A percentile compares a stretch with the other conserved stretches of the same genome.
These are phyloP conservation scores for Volucella bombylans DNA, from an alignment of 2,888 invertebrate genomes.

Conservation along the genomic window DNA sequence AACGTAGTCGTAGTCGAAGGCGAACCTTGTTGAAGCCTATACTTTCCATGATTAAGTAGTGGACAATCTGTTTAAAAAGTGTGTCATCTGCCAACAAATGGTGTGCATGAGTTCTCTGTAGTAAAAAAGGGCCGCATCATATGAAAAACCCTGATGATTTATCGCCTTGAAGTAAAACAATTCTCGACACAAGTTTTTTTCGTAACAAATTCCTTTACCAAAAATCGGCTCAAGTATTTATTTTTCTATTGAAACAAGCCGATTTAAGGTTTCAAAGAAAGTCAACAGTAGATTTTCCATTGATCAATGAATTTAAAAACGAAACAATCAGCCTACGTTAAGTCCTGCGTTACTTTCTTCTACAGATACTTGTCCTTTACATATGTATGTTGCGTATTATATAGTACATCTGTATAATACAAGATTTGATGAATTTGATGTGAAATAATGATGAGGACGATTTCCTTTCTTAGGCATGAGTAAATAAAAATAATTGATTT, in stretches of 20 bases:
- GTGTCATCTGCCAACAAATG: too few species aligned
- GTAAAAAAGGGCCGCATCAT: too few species aligned
- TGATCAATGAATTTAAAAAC: constrained; percentile 19
- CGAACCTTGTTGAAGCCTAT: too few species aligned
- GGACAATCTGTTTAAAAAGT: too few species aligned
- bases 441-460: constrained; percentile 25
- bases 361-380: not conserved
- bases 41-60: too few species aligned
- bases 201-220: too few species aligned
- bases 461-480: constrained; percentile 34
- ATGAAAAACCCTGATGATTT: too few species aligned
- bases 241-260: not conserved
- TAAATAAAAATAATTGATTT: constrained; percentile 62
- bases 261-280: constrained; percentile 11
- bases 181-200: too few species aligned
- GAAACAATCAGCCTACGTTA: not conserved
- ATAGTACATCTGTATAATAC: not conserved
- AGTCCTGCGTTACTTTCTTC: not conserved
- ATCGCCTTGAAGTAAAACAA: too few species aligned
- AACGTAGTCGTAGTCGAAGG: too few species aligned
- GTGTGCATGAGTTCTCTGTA: too few species aligned
- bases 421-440: constrained; percentile 14
- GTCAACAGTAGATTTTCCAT: constrained; percentile 38
- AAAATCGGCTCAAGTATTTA: too few species aligned
- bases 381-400: constrained; percentile 9